Base-by-base conservation (phyloP, 2,797 vertebrate species). In the Acanthurus leucopareius region DNA sequence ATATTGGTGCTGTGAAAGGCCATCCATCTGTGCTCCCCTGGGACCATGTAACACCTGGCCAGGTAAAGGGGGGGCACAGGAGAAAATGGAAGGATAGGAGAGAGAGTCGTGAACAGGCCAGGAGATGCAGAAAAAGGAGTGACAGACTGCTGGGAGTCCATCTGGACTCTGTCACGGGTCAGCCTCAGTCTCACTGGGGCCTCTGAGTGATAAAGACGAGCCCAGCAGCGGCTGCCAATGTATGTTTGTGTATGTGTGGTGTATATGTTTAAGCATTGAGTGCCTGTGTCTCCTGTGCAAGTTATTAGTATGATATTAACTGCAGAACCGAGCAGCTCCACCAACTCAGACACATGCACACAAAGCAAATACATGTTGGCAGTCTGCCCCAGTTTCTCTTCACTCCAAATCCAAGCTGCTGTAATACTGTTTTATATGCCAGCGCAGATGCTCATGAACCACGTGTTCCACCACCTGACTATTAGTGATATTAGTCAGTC, bases 151-250 rank as follows among this genome's bases (percentile, higher is more conserved):
- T 87, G 88, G 47, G 85, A 82, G 72, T 90, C 88, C 90, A 88
- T 91, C 84, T 93, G 93, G 93, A 83, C 88, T 80, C 90, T 89
- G 91, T 81, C 65, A 88, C 85, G 84, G 90, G 89, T 90, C 86
- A 83, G 80, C 66, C 71, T 82, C 72, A 63, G 80, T 77, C 80
- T 87, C 83, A 53, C 78, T 14, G 57, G 86, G 83, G 62, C 59
- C 59, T 79, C 70, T 3, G 7, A 79, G 75, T 78, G 76, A 88
- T 88, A 71, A 91, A 87, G 80, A 86, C 49, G 53, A 69, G 70
- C 74, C 61, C 65, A 72, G 25, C 70, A 52, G 60, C 48, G 79
- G 38, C 60, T 84, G 82, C 75, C 80, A 80, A 54, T 69, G 53
- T 64, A 48, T 44, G 10, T 69, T 15, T 79, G 40, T 73, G 42